Conservation (phyloP, 2,888 invertebrate species). For the Seira musarum region DNA sequence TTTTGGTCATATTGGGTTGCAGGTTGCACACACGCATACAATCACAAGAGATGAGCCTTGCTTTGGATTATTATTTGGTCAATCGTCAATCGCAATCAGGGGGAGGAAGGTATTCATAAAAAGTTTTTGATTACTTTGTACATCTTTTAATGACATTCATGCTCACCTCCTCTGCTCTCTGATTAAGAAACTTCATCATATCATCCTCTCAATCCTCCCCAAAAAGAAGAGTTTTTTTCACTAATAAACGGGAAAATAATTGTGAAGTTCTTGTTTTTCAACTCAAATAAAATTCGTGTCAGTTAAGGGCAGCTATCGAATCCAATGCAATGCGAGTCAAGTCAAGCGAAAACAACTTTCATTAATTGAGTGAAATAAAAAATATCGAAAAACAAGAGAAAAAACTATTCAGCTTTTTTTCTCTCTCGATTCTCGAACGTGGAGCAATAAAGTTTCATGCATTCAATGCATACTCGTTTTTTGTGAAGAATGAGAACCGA, state of each 20-base stretch:
- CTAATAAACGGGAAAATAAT: background rate
- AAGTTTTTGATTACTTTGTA: slow-evolving; percentile 10
- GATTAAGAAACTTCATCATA: slow-evolving; percentile 34
- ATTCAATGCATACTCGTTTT: slow-evolving; percentile 12
- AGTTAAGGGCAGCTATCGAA: slow-evolving; percentile 6
- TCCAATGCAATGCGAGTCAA: slow-evolving; percentile 44
- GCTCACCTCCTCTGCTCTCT: slow-evolving; percentile 35
- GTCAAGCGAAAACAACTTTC: slow-evolving; percentile 41
- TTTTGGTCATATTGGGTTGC: background rate
- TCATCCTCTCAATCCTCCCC: slow-evolving; percentile 11
- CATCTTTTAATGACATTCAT: slow-evolving; percentile 43
- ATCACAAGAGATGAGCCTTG: background rate
- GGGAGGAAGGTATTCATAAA: slow-evolving; percentile 15
- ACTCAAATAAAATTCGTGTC: slow-evolving; percentile 12
- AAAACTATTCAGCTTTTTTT: background rate
- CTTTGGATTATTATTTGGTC: too few species aligned
- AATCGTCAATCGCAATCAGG: background rate
- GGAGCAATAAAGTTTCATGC: slow-evolving; percentile 6
- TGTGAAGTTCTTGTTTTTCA: background rate
- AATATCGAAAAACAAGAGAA: slow-evolving; percentile 6
- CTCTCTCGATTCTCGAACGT: too few species aligned
- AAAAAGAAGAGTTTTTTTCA: background rate
- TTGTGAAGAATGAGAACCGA: background rate
- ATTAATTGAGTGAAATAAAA: slow-evolving; percentile 42
- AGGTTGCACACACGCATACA: slow-evolving; percentile 3